Evolutionary conservation across 2,797 vertebrate genomes (phyloP).

Genomic region (Bufotes viridis): DNA sequence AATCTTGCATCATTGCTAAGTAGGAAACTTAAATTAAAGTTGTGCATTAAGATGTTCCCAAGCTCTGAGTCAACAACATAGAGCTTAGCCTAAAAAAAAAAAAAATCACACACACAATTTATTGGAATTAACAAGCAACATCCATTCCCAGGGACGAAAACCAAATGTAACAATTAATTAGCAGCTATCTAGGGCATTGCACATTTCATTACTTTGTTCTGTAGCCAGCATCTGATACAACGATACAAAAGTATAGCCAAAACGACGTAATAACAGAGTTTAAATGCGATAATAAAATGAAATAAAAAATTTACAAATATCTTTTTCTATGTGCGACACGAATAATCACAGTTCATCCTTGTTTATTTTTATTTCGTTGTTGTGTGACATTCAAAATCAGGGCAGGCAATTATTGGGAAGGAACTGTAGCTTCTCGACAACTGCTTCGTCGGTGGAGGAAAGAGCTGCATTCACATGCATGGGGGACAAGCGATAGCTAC

Average conservation of each 20-base stretch:
- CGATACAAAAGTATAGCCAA: not conserved
- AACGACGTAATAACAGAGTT: not conserved
- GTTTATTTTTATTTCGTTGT: no score
- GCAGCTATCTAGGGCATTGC: not conserved
- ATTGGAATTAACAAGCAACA: not conserved
- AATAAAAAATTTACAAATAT: not conserved
- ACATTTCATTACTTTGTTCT: not conserved
- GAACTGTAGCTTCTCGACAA: no score
- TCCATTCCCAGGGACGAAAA: not conserved
- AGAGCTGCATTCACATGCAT: no score
- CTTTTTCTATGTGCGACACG: not conserved
- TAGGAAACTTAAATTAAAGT: not conserved
- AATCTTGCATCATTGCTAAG: not conserved
- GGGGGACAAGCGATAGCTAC: no score
- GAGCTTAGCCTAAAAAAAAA: no score
- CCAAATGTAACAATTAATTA: not conserved
- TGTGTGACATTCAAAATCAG: no score
- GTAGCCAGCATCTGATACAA: not conserved
- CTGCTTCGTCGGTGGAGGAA: no score
- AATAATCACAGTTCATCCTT: no score
- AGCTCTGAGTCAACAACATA: no score
- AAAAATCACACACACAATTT: no score
- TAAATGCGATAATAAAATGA: not conserved
- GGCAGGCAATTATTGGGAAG: no score
- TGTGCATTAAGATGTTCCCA: not conserved